phyloP scores from a whole-genome alignment of 2,113 vertebrate species.

The Amphilophus citrinellus region DNA sequence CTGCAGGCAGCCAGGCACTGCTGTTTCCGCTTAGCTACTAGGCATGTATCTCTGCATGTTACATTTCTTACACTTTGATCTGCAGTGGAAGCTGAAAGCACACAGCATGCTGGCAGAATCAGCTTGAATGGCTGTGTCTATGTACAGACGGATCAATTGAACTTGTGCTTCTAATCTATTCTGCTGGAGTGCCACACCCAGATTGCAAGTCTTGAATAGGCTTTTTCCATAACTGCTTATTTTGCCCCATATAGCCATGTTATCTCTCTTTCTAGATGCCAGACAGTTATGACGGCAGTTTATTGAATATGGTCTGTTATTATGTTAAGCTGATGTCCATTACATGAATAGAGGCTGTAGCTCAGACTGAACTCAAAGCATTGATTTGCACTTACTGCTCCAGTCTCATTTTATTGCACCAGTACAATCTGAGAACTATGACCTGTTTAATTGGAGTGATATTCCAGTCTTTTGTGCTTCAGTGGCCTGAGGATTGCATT shows the following conservation, averaged over 20 bases:
- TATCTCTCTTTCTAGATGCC: constrained; percentile 38
- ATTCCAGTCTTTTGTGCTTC: too few species aligned
- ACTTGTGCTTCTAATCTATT: constrained; percentile 4
- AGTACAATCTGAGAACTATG: background rate
- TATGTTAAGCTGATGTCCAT: constrained; percentile 60
- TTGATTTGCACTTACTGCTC: constrained; percentile 50
- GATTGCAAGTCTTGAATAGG: constrained; percentile 3
- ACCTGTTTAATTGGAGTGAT: background rate
- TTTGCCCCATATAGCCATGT: constrained; percentile 40
- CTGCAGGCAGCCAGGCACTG: constrained; percentile 7
- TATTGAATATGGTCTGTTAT: constrained; percentile 48
- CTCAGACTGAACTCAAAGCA: constrained; percentile 33
- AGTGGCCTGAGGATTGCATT: too few species aligned
- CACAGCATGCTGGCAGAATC: constrained; percentile 5
- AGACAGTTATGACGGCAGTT: constrained; percentile 42
- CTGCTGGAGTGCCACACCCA: constrained; percentile 29
- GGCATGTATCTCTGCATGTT: constrained; percentile 41
- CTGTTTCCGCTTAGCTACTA: constrained; percentile 21
- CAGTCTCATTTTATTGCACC: constrained; percentile 2
- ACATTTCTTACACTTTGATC: constrained; percentile 27
- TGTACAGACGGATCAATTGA: constrained; percentile 15
- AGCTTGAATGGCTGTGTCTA: background rate
- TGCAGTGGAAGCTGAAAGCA: constrained; percentile 11
- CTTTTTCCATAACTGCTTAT: constrained; percentile 25
- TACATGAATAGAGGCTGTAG: constrained; percentile 38